A percentile compares a stretch with the other conserved stretches of the same genome.
These are phyloP conservation scores for Falco biarmicus DNA, from an alignment of 2,797 vertebrate genomes.

Conservation along the genomic window DNA sequence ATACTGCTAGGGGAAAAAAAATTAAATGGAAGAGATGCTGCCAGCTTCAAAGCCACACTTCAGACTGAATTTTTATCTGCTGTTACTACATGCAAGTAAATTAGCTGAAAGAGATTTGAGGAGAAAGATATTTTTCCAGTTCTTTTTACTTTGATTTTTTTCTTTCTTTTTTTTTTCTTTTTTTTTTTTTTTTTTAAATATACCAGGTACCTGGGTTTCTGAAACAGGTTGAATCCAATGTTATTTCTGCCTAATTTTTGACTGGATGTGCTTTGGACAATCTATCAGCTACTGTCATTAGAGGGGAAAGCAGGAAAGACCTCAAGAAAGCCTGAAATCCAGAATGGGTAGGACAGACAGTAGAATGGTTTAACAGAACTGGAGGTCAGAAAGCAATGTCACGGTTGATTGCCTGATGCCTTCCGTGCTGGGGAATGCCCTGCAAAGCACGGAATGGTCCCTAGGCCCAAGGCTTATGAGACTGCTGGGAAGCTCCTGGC, in stretches of 20 bases:
- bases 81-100: neutral
- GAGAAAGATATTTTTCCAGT: neutral
- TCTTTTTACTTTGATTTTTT: neutral
- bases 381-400: neutral
- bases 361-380: neutral
- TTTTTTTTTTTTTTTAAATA: neutral
- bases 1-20: neutral
- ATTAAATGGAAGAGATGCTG: neutral
- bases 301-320: neutral
- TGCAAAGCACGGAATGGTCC: neutral
- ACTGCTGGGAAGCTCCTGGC: neutral
- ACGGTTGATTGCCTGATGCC: neutral
- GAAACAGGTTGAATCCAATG: neutral
- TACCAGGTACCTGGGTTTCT: neutral
- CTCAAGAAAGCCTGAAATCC: neutral
- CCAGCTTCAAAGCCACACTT: constrained; percentile 18
- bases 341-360: neutral
- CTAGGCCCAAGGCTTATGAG: neutral
- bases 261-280: neutral
- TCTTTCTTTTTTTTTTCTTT: no score
- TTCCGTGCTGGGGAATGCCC: neutral
- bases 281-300: neutral
- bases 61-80: constrained; percentile 4
- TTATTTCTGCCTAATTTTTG: neutral
- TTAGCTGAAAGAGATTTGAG: constrained; percentile 7